Evolutionary conservation across 2,113 vertebrate species (phyloP).

Genomic region (Trogon surrucura): DNA sequence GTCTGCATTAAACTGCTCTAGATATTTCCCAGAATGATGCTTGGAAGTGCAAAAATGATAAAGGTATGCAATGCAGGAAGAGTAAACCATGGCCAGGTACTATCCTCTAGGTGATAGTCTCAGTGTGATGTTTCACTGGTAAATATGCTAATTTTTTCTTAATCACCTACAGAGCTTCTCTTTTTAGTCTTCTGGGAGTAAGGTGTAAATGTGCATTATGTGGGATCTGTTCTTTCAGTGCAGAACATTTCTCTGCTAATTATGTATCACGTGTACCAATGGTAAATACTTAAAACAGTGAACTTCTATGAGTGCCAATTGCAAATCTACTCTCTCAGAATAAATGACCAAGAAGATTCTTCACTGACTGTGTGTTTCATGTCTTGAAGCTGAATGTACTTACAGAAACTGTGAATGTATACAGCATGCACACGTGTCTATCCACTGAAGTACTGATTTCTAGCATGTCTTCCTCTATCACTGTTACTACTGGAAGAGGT

Average conservation of each 20-base stretch:
- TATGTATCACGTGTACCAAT: neutral
- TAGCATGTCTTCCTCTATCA: rapidly evolving
- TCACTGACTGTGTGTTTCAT: rapidly evolving
- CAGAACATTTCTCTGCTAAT: neutral
- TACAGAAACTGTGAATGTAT: neutral
- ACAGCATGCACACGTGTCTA: neutral
- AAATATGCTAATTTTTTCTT: neutral
- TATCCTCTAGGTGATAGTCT: neutral
- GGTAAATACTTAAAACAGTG: neutral
- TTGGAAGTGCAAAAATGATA: neutral
- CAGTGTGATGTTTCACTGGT: neutral
- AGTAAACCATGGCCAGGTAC: neutral
- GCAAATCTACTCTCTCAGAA: neutral
- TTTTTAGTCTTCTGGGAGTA: neutral
- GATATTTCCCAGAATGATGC: neutral
- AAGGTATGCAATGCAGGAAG: neutral
- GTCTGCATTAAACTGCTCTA: neutral
- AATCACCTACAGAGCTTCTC: neutral
- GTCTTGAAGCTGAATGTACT: neutral
- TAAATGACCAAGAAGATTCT: neutral
- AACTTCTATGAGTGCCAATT: neutral
- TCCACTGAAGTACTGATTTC: neutral
- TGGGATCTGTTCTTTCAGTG: neutral
- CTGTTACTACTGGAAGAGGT: neutral
- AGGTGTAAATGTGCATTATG: neutral